Percentiles rank a stretch among this genome's conserved stretches.
Conservation (phyloP, 2,113 vertebrate genomes). For the Mesocricetus auratus region DNA sequence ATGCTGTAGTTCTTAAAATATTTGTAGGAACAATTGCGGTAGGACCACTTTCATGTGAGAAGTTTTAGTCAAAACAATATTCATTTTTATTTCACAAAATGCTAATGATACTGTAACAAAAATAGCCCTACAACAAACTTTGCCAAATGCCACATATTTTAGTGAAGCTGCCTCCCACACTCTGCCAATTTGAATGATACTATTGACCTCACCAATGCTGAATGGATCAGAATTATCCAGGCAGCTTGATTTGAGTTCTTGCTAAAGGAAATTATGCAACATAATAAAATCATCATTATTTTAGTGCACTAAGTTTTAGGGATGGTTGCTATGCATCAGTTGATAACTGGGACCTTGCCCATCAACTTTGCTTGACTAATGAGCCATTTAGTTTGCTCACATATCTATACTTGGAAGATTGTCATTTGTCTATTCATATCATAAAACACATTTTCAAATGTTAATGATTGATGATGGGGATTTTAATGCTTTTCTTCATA, state of each 20-base stretch:
- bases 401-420: neutral
- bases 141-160: neutral
- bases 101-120: neutral
- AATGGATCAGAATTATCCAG: neutral
- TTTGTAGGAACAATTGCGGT: neutral
- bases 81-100: neutral
- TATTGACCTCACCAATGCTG: neutral
- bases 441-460: slow-evolving; percentile 34
- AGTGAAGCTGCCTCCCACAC: neutral
- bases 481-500: slow-evolving; percentile 20
- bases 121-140: neutral
- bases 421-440: neutral
- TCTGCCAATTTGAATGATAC: neutral
- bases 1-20: neutral
- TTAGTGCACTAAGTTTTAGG: neutral
- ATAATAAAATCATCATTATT: neutral
- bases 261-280: neutral
- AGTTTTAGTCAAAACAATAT: neutral
- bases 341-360: neutral
- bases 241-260: neutral
- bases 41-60: neutral
- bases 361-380: neutral
- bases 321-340: neutral
- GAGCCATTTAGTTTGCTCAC: slow-evolving; percentile 14
- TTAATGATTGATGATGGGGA: neutral